Evolutionary conservation across 2,113 vertebrate species (phyloP).

Genomic region (Neogobius melanostomus): DNA sequence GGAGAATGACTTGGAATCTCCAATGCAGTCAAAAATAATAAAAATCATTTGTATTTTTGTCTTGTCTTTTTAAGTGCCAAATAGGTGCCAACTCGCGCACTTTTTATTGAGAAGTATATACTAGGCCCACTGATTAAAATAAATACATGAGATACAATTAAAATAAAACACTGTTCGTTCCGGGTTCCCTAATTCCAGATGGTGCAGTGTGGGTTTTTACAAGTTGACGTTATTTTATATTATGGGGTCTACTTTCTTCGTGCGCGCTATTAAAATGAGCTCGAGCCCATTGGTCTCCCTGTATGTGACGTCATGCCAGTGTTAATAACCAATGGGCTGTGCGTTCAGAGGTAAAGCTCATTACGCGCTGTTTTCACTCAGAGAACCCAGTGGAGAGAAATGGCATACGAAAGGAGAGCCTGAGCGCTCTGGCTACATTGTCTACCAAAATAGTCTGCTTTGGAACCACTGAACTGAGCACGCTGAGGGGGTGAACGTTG

Average conservation of each 20-base stretch:
- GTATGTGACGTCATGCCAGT: constrained; percentile 40
- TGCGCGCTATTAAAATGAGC: constrained; percentile 1
- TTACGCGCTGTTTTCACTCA: constrained; percentile 59
- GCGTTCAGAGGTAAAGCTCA: constrained; percentile 76
- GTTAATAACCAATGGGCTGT: constrained; percentile 52
- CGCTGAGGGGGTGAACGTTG: not conserved
- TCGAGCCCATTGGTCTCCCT: not conserved
- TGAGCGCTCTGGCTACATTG: constrained; percentile 26
- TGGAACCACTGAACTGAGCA: constrained; percentile 34
- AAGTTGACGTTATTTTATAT: not conserved
- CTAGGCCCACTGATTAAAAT: no score
- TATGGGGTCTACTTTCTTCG: not conserved
- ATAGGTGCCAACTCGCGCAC: no score
- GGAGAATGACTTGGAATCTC: no score
- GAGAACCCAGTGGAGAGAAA: constrained; percentile 36
- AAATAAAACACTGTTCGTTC: no score
- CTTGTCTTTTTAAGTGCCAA: no score
- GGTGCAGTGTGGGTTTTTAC: no score
- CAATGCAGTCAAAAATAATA: no score
- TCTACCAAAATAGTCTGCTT: constrained; percentile 7
- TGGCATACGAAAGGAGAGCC: constrained; percentile 34
- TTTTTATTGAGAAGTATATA: no score
- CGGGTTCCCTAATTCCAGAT: no score
- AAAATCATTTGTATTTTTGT: no score
- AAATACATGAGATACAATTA: no score